Conservation (phyloP, 2,888 invertebrate species). For the Orgyia antiqua region DNA sequence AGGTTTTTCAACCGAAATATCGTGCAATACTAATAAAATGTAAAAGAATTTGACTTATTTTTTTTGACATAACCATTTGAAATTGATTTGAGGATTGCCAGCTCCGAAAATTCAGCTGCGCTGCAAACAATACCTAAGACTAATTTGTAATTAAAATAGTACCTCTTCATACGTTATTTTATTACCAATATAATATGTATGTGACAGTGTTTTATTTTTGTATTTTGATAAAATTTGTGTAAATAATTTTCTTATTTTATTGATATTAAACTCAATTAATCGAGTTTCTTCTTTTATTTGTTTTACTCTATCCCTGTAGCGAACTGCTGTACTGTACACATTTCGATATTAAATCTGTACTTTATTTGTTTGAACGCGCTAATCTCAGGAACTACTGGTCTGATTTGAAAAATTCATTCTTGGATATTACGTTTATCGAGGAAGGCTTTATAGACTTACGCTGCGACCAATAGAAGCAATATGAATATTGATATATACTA, state of each 20-base stretch:
- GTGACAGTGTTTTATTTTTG: conserved; percentile 78
- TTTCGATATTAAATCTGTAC: too few relatives aligned
- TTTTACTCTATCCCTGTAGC: background rate
- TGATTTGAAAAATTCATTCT: conserved; percentile 1
- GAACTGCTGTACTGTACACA: too few relatives aligned
- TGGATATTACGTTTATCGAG: conserved; percentile 1
- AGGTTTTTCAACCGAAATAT: conserved; percentile 18
- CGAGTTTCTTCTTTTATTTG: conserved; percentile 33
- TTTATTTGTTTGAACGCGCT: background rate
- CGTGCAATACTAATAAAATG: conserved; percentile 19
- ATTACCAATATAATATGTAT: too few relatives aligned
- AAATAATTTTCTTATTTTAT: conserved; percentile 78
- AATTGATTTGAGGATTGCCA: conserved; percentile 24
- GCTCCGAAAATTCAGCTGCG: conserved; percentile 31
- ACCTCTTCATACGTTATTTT: conserved; percentile 56
- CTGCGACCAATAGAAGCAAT: too few relatives aligned
- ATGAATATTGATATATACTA: too few relatives aligned
- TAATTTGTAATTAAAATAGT: conserved; percentile 44
- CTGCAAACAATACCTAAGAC: conserved; percentile 43
- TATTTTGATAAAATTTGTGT: conserved; percentile 78
- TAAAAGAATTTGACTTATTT: conserved; percentile 24
- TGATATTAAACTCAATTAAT: conserved; percentile 78
- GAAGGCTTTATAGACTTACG: too few relatives aligned
- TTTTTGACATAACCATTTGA: conserved; percentile 16
- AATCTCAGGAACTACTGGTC: background rate